phyloP scores from a whole-genome alignment of 1,140 invertebrate genomes.

The Helicorthomorpha holstii region DNA sequence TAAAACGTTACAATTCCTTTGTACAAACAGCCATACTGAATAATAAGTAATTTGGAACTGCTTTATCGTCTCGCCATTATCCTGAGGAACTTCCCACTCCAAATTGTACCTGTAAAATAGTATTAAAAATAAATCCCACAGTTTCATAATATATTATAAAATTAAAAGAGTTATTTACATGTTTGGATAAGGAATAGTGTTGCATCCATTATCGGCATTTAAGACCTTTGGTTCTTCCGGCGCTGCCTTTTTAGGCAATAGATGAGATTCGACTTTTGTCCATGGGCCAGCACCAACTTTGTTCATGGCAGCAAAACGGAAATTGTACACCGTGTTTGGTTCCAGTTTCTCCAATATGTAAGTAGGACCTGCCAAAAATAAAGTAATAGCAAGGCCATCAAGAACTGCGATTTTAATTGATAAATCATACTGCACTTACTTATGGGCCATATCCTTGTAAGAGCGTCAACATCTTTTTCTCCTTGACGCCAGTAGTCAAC shows the following conservation, averaged over 20 bases:
- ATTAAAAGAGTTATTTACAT: too few relatives aligned
- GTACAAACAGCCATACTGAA: too few relatives aligned
- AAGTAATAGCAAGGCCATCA: too few relatives aligned
- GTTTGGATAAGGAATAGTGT: too few relatives aligned
- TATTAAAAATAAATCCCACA: too few relatives aligned
- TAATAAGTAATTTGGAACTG: not conserved
- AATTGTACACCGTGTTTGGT: not conserved
- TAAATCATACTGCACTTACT: too few relatives aligned
- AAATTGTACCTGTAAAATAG: not conserved
- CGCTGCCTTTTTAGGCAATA: not conserved
- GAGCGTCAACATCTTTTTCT: not conserved
- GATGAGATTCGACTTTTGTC: not conserved
- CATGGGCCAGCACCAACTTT: not conserved
- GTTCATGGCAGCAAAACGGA: not conserved
- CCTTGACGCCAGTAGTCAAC: not conserved
- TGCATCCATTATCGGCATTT: not conserved
- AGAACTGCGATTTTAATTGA: too few relatives aligned
- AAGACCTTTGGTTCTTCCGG: not conserved
- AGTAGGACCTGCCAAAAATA: not conserved
- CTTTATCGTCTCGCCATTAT: not conserved
- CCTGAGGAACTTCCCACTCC: not conserved
- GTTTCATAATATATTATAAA: too few relatives aligned
- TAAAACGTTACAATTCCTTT: not conserved
- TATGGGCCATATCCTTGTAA: not conserved
- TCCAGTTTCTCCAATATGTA: not conserved